Evolutionary conservation across 2,113 vertebrate species (phyloP).

Genomic region (Bubalus kerabau): DNA sequence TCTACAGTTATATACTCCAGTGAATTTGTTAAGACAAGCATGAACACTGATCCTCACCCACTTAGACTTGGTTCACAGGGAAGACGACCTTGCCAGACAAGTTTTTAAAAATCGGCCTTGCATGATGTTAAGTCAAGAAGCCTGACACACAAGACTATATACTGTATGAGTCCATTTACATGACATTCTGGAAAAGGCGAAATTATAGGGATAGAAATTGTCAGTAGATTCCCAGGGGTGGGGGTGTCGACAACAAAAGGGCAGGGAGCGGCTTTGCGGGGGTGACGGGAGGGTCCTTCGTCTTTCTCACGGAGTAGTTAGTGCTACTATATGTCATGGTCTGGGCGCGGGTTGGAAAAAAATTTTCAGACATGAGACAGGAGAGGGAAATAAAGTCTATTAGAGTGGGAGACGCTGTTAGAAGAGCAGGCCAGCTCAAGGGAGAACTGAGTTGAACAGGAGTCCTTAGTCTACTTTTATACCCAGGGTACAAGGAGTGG

Average conservation of each 20-base stretch:
- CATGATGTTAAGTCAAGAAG: background rate
- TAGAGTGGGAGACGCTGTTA: background rate
- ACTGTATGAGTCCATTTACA: background rate
- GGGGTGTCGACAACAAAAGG: background rate
- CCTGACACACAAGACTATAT: background rate
- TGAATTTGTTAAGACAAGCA: background rate
- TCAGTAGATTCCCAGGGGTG: background rate
- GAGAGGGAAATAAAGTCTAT: background rate
- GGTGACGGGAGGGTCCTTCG: background rate
- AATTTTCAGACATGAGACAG: background rate
- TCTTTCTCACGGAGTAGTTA: background rate
- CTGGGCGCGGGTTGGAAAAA: background rate
- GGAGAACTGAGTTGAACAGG: background rate
- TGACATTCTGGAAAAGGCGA: background rate
- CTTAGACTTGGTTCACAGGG: background rate
- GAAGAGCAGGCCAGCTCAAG: background rate
- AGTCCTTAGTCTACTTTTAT: background rate
- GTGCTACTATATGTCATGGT: background rate
- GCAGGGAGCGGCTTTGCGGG: no score
- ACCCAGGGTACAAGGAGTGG: background rate
- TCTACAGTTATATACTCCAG: background rate
- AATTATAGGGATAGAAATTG: background rate
- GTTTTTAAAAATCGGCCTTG: background rate
- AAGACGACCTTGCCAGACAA: background rate
- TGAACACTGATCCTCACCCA: background rate